Percentiles rank a stretch among this genome's conserved stretches.
phyloP scores from a whole-genome alignment of 2,797 vertebrate species.

The Tiaroga cobitis region DNA sequence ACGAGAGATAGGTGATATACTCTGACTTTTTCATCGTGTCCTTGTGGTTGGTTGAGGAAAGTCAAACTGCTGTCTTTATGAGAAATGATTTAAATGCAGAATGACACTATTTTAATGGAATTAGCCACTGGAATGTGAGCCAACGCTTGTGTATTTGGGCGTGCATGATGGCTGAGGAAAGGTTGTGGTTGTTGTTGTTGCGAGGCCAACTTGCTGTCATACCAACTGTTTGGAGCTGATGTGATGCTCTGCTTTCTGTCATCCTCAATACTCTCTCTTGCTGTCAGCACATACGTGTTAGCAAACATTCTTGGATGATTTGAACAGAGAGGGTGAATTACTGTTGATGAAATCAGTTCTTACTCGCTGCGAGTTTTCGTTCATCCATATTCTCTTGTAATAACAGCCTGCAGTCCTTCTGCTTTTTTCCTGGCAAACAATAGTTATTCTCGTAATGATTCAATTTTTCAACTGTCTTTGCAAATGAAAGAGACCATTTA shows the following conservation, averaged over 20 bases:
- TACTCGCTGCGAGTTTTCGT: conserved; percentile 41
- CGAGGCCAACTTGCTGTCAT: conserved; percentile 44
- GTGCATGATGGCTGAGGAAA: conserved; percentile 35
- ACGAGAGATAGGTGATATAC: conserved; percentile 19
- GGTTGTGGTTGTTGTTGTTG: conserved; percentile 31
- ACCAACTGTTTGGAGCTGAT: conserved; percentile 23
- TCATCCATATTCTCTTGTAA: conserved; percentile 71
- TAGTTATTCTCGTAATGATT: conserved; percentile 68
- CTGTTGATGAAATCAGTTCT: conserved; percentile 37
- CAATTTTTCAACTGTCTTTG: conserved; percentile 68
- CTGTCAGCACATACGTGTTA: conserved; percentile 43
- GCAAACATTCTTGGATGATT: conserved; percentile 50
- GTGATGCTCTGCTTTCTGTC: conserved; percentile 36
- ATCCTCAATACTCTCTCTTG: conserved; percentile 30
- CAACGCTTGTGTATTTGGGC: conserved; percentile 28
- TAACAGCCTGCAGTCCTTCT: conserved; percentile 57
- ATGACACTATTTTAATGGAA: conserved; percentile 50
- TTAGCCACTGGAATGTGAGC: conserved; percentile 42
- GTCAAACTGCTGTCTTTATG: conserved; percentile 21
- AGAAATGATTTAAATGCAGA: conserved; percentile 32
- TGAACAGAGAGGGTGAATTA: conserved; percentile 42
- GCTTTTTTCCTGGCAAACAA: conserved; percentile 68
- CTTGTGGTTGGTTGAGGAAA: conserved; percentile 35
- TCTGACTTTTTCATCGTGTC: conserved; percentile 11
- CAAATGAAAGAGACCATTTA: conserved; percentile 67